phyloP scores from a whole-genome alignment of 2,797 vertebrate genomes.

The Petrocephalus schoutedeni region DNA sequence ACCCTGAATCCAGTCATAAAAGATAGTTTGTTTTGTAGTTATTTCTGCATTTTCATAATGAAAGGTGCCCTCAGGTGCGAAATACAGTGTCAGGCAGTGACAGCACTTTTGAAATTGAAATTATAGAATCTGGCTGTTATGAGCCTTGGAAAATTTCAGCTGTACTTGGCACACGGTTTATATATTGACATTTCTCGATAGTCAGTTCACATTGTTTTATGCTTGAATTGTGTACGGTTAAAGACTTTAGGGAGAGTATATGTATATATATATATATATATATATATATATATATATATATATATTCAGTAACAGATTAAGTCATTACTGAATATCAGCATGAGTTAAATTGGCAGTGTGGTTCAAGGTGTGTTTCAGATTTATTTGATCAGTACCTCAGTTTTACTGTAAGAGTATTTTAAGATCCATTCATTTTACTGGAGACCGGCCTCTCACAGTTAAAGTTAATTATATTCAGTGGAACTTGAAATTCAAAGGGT shows the following conservation, averaged over 20 bases:
- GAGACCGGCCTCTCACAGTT: not conserved
- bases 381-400: not conserved
- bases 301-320: too few species aligned
- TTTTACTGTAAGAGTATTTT: not conserved
- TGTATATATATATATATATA: too few species aligned
- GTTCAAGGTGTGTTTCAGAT: not conserved
- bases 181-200: not conserved
- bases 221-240: not conserved
- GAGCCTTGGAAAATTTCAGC: not conserved
- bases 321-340: too few species aligned
- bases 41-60: not conserved
- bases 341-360: not conserved
- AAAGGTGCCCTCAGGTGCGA: not conserved
- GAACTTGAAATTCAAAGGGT: constrained; percentile 21
- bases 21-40: not conserved
- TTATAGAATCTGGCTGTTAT: not conserved
- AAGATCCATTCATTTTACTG: not conserved
- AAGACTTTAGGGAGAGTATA: not conserved
- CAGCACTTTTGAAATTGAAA: not conserved
- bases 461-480: not conserved
- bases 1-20: not conserved
- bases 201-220: not conserved
- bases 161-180: not conserved
- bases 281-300: too few species aligned
- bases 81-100: not conserved